These are phyloP conservation scores for Pegea sp. DNA, from an alignment of 23 tunicate genomes.

Conservation along the genomic window DNA sequence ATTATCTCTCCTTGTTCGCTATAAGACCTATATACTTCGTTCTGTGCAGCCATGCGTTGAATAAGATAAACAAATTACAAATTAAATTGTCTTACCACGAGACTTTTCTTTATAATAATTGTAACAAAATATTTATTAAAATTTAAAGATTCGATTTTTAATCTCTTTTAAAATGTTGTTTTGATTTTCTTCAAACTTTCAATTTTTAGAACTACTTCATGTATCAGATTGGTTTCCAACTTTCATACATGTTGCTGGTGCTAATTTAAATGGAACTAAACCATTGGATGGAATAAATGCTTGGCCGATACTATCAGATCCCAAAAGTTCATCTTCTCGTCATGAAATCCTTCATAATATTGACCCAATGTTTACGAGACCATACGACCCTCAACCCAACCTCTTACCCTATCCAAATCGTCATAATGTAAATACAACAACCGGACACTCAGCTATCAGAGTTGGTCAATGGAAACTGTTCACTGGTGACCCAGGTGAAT, in stretches of 20 bases:
- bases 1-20: too few species aligned
- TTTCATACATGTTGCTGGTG: slow-evolving; percentile 58
- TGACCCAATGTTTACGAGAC: slow-evolving; percentile 57
- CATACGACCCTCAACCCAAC: slow-evolving; percentile 35
- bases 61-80: too few species aligned
- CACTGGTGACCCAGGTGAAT: slow-evolving; percentile 95
- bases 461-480: slow-evolving; percentile 68
- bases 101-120: too few species aligned
- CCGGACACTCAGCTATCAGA: slow-evolving; percentile 71
- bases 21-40: too few species aligned
- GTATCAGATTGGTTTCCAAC: slow-evolving; percentile 99
- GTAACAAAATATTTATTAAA: too few species aligned
- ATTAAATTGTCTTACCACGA: too few species aligned
- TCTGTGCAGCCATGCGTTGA: too few species aligned
- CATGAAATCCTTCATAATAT: slow-evolving; percentile 67
- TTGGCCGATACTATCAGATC: slow-evolving; percentile 82
- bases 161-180: too few species aligned
- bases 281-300: slow-evolving; percentile 76
- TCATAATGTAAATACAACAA: slow-evolving; percentile 44
- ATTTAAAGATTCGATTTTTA: too few species aligned
- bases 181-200: too few species aligned
- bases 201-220: slow-evolving; percentile 79
- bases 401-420: slow-evolving; percentile 42
- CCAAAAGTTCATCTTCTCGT: too few species aligned
- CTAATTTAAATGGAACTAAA: slow-evolving; percentile 42